phyloP scores from a whole-genome alignment of 2,113 vertebrate species.

The Azemiops feae region DNA sequence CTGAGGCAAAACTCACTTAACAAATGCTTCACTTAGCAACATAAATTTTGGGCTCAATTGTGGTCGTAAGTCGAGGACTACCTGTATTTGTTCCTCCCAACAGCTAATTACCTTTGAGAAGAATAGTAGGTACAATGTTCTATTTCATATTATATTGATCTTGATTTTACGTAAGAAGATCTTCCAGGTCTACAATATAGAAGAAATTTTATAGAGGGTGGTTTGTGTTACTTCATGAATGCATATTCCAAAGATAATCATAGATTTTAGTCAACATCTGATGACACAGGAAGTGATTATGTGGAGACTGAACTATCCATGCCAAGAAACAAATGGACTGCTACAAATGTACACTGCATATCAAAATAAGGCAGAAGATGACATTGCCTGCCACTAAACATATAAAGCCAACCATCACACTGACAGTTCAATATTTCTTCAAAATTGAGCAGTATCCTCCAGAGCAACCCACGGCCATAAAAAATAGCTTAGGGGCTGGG shows the following conservation, averaged over 20 bases:
- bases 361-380: not conserved
- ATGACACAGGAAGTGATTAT: not conserved
- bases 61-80: no score
- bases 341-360: not conserved
- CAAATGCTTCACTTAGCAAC: no score
- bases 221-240: not conserved
- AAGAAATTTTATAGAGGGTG: not conserved
- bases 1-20: no score
- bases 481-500: not conserved
- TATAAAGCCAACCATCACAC: not conserved
- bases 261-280: not conserved
- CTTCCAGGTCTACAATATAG: not conserved
- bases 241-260: not conserved
- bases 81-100: slow-evolving; percentile 4
- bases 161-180: not conserved
- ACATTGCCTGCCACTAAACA: not conserved
- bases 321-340: not conserved
- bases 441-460: not conserved
- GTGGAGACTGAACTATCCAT: not conserved
- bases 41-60: no score
- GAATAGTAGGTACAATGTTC: slow-evolving; percentile 4
- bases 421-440: not conserved
- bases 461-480: not conserved
- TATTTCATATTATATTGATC: not conserved
- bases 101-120: not conserved